Percentiles rank a stretch among this genome's conserved stretches.
Conservation (phyloP, 2,888 invertebrate species). For the Drosophila quinaria region DNA sequence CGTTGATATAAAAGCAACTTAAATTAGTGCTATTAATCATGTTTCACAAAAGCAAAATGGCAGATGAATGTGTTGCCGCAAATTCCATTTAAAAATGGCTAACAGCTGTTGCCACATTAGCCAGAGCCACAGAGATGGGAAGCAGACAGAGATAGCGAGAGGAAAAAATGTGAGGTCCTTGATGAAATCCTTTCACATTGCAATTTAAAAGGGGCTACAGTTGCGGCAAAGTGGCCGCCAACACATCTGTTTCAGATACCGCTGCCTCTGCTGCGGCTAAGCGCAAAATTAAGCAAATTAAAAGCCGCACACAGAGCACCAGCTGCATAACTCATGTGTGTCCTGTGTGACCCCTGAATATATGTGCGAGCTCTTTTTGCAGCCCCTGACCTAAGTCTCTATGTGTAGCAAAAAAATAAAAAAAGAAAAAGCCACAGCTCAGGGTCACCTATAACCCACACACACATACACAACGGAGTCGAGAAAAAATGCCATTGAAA, state of each 20-base stretch:
- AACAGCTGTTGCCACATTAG: slow-evolving; percentile 76
- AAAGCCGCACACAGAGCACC: slow-evolving; percentile 72
- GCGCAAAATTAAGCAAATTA: slow-evolving; percentile 81
- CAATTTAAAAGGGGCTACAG: slow-evolving; percentile 57
- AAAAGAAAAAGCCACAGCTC: slow-evolving; percentile 47
- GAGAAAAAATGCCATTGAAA: slow-evolving; percentile 69
- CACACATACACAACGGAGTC: slow-evolving; percentile 40
- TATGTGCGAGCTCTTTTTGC: slow-evolving; percentile 6
- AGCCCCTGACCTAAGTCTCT: slow-evolving; percentile 32
- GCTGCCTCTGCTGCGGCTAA: slow-evolving; percentile 61
- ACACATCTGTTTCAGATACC: slow-evolving; percentile 24
- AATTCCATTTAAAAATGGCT: slow-evolving; percentile 56
- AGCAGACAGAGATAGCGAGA: neutral
- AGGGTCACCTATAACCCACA: slow-evolving; percentile 70
- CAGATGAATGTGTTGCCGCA: slow-evolving; percentile 30
- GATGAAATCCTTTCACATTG: slow-evolving; percentile 58
- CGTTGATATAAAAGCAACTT: slow-evolving; percentile 17
- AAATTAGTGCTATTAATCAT: slow-evolving; percentile 63
- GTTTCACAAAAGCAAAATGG: slow-evolving; percentile 21
- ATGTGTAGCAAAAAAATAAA: slow-evolving; percentile 5
- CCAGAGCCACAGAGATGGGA: slow-evolving; percentile 27
- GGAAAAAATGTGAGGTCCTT: slow-evolving; percentile 21
- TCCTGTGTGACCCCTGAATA: slow-evolving; percentile 20
- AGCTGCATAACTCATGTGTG: slow-evolving; percentile 73
- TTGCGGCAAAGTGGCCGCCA: slow-evolving; percentile 39